Base-by-base conservation (phyloP, 2,113 vertebrate genomes). In the Uria aalge region DNA sequence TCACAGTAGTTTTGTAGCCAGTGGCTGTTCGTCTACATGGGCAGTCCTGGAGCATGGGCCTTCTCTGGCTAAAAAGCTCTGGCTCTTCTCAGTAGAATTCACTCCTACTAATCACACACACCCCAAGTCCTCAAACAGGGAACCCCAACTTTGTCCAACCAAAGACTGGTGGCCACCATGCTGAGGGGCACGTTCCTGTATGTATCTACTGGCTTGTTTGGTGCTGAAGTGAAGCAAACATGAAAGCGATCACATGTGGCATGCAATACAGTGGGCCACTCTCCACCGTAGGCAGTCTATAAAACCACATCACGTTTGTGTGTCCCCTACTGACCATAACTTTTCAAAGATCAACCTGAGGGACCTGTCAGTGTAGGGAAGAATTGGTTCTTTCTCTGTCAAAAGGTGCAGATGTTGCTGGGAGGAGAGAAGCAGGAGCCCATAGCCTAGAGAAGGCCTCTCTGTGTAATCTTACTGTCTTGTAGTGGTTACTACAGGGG, bases 21-120 rank as follows among this genome's bases (percentile, higher is more conserved):
- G 76, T 77, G 43, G 56, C 90, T 78, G 81, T 45, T 95, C 26
- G 30, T 43, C 30, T 34, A 2, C 3, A 0, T 48, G 74, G 64
- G 47, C 81, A 93, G 24, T 85, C 78, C 14, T 75, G 92, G 84
- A 92, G 84, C 71, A 34, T 57, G 84, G 80, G 73, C 67, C 69
- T 90, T 30, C 52, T 78, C 85, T 75, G 55, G 63, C 60, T 92
- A 20, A 84, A 86, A 92, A 92, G 71, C 62, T 95, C 84, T 95
- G 84, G 66, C 73, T 96, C 53, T 64, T 94, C 76, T 95, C 62
- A 66, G 53, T 69, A 76, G 45, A 93, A 36, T 85, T 93, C 78
- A 45, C 29, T 94, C 57, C 80, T 90, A 45, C 88, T 95, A 92
- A 94, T 91, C 74, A 38, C 21, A 57, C n/a, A 7, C 7, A 3